Percentiles rank a stretch among this genome's conserved stretches.
phyloP scores from a whole-genome alignment of 2,888 invertebrate species.

The Dione juno region DNA sequence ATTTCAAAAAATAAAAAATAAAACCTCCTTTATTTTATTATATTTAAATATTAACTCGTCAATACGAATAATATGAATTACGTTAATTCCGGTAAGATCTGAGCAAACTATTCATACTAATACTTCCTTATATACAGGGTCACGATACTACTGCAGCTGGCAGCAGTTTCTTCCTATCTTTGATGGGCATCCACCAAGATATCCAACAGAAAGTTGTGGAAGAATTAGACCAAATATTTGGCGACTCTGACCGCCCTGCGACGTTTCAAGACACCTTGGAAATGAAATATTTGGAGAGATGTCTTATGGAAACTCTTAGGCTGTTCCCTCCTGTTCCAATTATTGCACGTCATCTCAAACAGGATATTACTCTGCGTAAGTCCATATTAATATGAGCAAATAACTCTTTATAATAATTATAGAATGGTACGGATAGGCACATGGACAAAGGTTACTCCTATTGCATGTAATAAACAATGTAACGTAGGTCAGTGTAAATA shows the following conservation, averaged over 20 bases:
- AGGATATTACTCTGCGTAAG: slow-evolving; percentile 88
- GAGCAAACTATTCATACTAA: background rate
- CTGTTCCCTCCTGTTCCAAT: slow-evolving; percentile 92
- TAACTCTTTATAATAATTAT: background rate
- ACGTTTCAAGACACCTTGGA: slow-evolving; percentile 92
- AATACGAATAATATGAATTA: no score
- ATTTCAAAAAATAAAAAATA: no score
- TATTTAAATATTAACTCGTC: no score
- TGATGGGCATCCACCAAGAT: slow-evolving; percentile 89
- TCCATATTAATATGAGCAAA: slow-evolving; percentile 39
- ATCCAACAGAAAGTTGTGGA: slow-evolving; percentile 89
- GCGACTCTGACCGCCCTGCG: slow-evolving; percentile 88
- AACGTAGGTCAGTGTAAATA: no score
- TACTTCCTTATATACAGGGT: slow-evolving; percentile 74
- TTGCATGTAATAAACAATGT: no score
- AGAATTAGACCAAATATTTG: slow-evolving; percentile 89
- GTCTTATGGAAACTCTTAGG: slow-evolving; percentile 90
- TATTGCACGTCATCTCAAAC: slow-evolving; percentile 88
- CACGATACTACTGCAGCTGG: slow-evolving; percentile 93
- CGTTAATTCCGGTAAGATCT: no score
- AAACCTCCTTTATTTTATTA: no score
- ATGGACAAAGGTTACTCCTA: no score
- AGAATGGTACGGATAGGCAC: no score
- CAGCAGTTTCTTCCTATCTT: slow-evolving; percentile 90
- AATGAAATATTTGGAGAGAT: slow-evolving; percentile 93